Conservation (phyloP, 1,140 invertebrate species). For the Manduca sexta region DNA sequence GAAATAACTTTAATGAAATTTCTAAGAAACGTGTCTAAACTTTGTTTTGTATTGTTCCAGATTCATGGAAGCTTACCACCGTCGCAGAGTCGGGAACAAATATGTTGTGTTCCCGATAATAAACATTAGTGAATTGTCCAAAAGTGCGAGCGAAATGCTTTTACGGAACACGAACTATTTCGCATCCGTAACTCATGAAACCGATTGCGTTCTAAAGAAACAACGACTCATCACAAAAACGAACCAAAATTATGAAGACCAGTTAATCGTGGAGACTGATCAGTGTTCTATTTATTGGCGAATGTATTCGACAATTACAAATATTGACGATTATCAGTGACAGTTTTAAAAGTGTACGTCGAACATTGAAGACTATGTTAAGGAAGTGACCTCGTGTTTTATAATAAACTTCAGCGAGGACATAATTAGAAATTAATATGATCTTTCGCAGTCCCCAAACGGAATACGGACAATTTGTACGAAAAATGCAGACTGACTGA, state of each 20-base stretch:
- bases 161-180: too few species aligned
- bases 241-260: conserved; percentile 32
- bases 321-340: conserved; percentile 26
- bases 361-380: conserved; percentile 29
- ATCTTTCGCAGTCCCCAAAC: background rate
- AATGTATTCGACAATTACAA: background rate
- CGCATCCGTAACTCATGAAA: background rate
- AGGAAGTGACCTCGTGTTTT: conserved; percentile 31
- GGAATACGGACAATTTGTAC: too few species aligned
- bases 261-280: conserved; percentile 41
- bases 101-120: background rate
- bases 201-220: conserved; percentile 3
- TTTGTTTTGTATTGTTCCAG: conserved; percentile 12
- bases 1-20: too few species aligned
- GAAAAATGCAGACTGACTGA: too few species aligned
- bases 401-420: background rate
- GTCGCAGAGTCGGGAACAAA: background rate
- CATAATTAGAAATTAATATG: background rate
- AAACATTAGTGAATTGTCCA: background rate
- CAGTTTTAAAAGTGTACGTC: conserved; percentile 28
- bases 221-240: conserved; percentile 37
- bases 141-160: background rate
- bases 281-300: conserved; percentile 39
- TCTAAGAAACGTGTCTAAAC: too few species aligned
- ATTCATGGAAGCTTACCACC: background rate